Conservation (phyloP, 2,113 vertebrate genomes). For the Cnemophilus loriae region DNA sequence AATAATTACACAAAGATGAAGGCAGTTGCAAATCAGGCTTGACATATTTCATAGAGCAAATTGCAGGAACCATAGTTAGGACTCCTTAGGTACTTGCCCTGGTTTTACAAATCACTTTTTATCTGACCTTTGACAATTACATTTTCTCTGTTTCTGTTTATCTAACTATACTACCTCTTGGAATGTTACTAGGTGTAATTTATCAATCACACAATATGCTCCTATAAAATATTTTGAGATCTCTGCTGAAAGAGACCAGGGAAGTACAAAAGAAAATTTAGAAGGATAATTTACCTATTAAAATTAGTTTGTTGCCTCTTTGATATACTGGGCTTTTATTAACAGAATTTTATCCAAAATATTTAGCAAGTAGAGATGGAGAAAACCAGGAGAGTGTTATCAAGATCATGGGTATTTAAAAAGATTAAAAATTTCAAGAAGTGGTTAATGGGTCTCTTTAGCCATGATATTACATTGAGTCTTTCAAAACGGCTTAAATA, state of each 20-base stretch:
- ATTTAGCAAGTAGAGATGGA: neutral
- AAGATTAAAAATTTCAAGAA: neutral
- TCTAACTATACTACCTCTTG: neutral
- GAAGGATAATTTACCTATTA: neutral
- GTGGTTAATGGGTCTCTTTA: neutral
- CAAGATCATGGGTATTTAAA: neutral
- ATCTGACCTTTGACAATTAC: slow-evolving; percentile 21
- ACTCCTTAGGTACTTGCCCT: neutral
- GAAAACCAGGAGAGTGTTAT: neutral
- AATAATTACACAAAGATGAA: slow-evolving; percentile 36
- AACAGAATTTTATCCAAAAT: neutral
- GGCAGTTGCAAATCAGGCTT: slow-evolving; percentile 16
- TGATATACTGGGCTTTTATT: neutral
- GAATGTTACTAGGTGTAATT: neutral
- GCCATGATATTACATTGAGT: neutral
- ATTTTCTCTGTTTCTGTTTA: slow-evolving; percentile 22
- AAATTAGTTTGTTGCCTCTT: neutral
- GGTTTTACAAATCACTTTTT: slow-evolving; percentile 27
- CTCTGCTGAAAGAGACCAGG: neutral
- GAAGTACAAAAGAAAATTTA: neutral
- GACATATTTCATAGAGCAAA: neutral
- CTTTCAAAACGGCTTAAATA: neutral
- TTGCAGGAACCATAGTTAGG: neutral
- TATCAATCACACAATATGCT: neutral
- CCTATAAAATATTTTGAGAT: neutral